A percentile compares a stretch with the other conserved stretches of the same genome.
Conservation (phyloP, 2,888 invertebrate species). For the Apotomis capreana region DNA sequence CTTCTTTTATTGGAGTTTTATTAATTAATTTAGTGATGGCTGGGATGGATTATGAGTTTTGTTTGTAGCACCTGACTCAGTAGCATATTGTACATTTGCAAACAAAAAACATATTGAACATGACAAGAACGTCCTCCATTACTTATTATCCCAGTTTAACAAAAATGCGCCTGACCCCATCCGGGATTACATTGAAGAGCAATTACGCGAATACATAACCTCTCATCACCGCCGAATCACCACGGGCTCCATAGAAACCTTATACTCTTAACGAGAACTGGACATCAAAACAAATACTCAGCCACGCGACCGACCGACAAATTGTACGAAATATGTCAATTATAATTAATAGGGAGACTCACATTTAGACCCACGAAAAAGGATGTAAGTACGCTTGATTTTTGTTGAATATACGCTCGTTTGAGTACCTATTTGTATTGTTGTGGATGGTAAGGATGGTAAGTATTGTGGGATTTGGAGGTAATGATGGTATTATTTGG, state of each 20-base stretch:
- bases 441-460: conserved; percentile 23
- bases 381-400: conserved; percentile 24
- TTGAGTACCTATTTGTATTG: conserved; percentile 5
- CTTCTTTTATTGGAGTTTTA: not conserved
- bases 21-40: not conserved
- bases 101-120: no score
- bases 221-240: conserved; percentile 21
- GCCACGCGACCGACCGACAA: conserved; percentile 44
- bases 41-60: no score
- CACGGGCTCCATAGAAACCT: conserved; percentile 37
- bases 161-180: conserved; percentile 25
- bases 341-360: conserved; percentile 46
- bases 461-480: conserved; percentile 31
- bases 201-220: conserved; percentile 33
- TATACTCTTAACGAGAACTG: conserved; percentile 39
- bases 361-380: conserved; percentile 12
- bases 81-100: no score
- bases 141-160: not conserved
- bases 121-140: not conserved
- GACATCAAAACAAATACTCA: conserved; percentile 46
- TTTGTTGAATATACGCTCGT: conserved; percentile 23
- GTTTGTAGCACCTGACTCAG: no score
- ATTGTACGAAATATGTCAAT: conserved; percentile 49
- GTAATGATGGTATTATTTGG: conserved; percentile 40
- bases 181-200: conserved; percentile 36